Evolutionary conservation across 2,113 vertebrate genomes (phyloP).

Genomic region (Silurus glanis): DNA sequence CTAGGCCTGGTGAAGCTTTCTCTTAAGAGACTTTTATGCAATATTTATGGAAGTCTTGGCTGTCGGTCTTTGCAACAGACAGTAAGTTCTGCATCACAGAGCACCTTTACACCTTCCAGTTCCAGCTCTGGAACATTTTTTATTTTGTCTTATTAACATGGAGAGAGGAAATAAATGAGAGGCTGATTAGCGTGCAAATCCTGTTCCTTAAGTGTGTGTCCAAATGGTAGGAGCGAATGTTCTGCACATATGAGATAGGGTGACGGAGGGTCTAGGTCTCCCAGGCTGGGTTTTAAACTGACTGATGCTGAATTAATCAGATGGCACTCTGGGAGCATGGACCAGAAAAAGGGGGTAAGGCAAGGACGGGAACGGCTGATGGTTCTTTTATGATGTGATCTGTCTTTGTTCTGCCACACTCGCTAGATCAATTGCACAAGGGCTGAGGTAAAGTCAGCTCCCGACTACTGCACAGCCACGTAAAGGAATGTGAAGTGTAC

Average conservation of each 20-base stretch:
- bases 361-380: constrained; percentile 19
- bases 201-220: not conserved
- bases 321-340: constrained; percentile 20
- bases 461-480: not conserved
- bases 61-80: not conserved
- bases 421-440: constrained; percentile 5
- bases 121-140: not conserved
- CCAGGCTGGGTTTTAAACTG: constrained; percentile 13
- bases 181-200: not conserved
- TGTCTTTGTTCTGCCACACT: constrained; percentile 24
- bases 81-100: not conserved
- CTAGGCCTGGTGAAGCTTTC: not conserved
- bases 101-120: not conserved
- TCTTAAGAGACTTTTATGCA: not conserved
- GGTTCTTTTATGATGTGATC: constrained; percentile 40
- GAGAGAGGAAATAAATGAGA: not conserved
- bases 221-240: not conserved
- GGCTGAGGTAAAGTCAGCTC: constrained; percentile 17
- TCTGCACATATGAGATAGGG: not conserved
- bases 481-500: not conserved
- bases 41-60: not conserved
- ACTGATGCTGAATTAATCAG: constrained; percentile 43
- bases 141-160: not conserved
- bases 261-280: constrained; percentile 5
- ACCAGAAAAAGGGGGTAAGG: constrained; percentile 29